A percentile compares a stretch with the other conserved stretches of the same genome.
These are phyloP conservation scores for Elegia similella DNA, from an alignment of 2,888 invertebrate species.

Conservation along the genomic window DNA sequence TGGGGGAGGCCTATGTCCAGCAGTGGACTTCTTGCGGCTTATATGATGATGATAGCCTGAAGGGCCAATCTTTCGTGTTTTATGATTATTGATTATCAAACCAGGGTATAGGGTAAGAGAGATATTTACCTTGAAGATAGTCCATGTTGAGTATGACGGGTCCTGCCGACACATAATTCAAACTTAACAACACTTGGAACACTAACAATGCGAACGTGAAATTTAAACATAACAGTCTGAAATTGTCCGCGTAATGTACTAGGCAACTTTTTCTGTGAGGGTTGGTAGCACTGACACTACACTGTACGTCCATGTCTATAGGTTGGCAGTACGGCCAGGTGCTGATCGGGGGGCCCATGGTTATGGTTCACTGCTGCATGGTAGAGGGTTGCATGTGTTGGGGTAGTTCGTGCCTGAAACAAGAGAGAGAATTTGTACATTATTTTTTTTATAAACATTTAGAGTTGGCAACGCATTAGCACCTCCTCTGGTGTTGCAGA, in stretches of 20 bases:
- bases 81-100: too few relatives aligned
- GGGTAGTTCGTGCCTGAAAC: slow-evolving; percentile 45
- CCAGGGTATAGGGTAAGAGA: not conserved
- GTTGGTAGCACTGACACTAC: slow-evolving; percentile 38
- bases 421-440: slow-evolving; percentile 20
- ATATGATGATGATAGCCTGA: too few relatives aligned
- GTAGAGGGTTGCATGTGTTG: slow-evolving; percentile 46
- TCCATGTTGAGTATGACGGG: slow-evolving; percentile 69
- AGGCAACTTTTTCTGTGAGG: slow-evolving; percentile 44
- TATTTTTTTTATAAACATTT: too few relatives aligned
- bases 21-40: too few relatives aligned
- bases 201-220: slow-evolving; percentile 56
- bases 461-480: too few relatives aligned
- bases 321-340: slow-evolving; percentile 59
- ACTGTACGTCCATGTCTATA: slow-evolving; percentile 16
- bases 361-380: slow-evolving; percentile 36
- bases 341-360: slow-evolving; percentile 66
- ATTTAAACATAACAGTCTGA: slow-evolving; percentile 54
- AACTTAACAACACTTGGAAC: slow-evolving; percentile 55
- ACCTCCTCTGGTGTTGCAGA: too few relatives aligned
- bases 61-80: too few relatives aligned
- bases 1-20: too few relatives aligned
- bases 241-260: slow-evolving; percentile 44
- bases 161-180: slow-evolving; percentile 56
- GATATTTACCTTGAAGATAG: slow-evolving; percentile 67